Evolutionary conservation across 2,888 invertebrate genomes (phyloP), one percentile per base, ranked within the genome.

Genomic region (Trachelus iudaicus): DNA sequence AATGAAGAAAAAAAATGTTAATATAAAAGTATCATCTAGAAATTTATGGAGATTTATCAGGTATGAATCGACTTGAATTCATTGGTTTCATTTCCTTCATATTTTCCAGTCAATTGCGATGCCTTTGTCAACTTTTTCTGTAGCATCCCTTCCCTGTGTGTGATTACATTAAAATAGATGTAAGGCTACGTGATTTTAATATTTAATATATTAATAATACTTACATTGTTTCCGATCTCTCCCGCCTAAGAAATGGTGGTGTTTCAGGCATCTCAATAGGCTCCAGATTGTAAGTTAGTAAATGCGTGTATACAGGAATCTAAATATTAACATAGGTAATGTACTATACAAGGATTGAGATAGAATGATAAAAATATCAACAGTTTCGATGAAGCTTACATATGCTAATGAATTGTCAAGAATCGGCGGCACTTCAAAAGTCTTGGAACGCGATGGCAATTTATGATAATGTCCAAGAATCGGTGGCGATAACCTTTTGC

Each of bases 241-340:
- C 33, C 33, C 4, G 31, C 34, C 1, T 34, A 13, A 89, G 75
- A 13, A 86, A 79, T 1, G 83, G 75, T 4, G 95, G 94, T 81
- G 94, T 94, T 76, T 92, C 87, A 77, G 95, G 94, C 69, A 93
- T 92, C 75, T 93, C 92, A 84, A 95, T 92, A 77, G 94, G 93
- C 86, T 90, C 89, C 75, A 94, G 93, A 73, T 93, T 92, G 84
- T 94, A 94, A 89, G 94, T 93, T 85, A 94, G 93, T 83, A 96
- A 92, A 91, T 96, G 95, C 79, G 93, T 90, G 91, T 95, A 96
- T 81, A 96, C 93, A 77, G 96, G 95, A 90, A 95, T 95, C 94
- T 95, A 81, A 75, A 91, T 87, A 56, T 56, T 23, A 56, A 23
- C 9, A 56, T 56, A 56, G 9, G 56, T 0, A 23, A 56, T 23